Evolutionary conservation across 2,113 vertebrate genomes (phyloP).

Genomic region (Notiomystis cincta): DNA sequence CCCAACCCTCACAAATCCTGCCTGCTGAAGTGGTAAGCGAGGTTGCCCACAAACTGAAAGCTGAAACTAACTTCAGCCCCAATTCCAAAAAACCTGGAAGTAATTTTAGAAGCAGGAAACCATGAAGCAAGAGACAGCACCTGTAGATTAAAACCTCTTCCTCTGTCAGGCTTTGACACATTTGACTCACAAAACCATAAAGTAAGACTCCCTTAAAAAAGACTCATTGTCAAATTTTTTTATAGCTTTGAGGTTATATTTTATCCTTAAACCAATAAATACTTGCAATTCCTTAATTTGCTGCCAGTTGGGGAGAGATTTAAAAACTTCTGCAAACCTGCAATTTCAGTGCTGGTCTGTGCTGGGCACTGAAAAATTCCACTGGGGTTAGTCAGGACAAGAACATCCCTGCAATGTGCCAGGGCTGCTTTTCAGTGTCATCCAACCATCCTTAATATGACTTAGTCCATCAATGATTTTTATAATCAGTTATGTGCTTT

Average conservation of each 20-base stretch:
- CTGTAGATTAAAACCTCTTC: constrained; percentile 32
- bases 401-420: constrained; percentile 50
- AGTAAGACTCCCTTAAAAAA: neutral
- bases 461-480: neutral
- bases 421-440: constrained; percentile 24
- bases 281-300: constrained; percentile 24
- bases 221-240: neutral
- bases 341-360: constrained; percentile 27
- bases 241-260: neutral
- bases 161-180: neutral
- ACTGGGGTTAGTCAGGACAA: constrained; percentile 25
- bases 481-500: constrained; percentile 11
- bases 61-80: neutral
- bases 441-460: neutral
- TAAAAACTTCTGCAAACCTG: constrained; percentile 15
- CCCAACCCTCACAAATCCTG: neutral
- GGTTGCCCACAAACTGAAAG: neutral
- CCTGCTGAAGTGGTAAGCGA: neutral
- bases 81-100: constrained; percentile 1
- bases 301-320: constrained; percentile 4
- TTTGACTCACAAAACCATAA: neutral
- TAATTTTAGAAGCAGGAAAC: constrained; percentile 46
- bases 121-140: constrained; percentile 1
- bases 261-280: constrained; percentile 17
- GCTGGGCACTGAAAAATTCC: constrained; percentile 52